Conservation (phyloP, 1,140 invertebrate species). For the Atopsyche davidsoni region DNA sequence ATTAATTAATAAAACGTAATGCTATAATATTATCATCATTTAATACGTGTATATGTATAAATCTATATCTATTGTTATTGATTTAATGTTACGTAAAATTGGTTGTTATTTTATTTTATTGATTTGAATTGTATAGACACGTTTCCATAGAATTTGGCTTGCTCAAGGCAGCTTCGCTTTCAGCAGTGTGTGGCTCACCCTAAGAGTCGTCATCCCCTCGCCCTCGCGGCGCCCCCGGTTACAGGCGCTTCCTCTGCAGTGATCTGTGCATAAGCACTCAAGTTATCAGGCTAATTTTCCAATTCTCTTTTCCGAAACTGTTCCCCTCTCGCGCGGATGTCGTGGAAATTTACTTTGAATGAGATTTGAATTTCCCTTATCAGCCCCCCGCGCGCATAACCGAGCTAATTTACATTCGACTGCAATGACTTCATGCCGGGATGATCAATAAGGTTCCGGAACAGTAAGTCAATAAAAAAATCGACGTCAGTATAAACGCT, state of each 20-base stretch:
- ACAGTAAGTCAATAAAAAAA: too few species aligned
- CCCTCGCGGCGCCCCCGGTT: conserved; percentile 6
- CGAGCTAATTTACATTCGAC: conserved; percentile 21
- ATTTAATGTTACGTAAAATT: too few species aligned
- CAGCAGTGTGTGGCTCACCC: too few species aligned
- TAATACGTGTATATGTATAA: too few species aligned
- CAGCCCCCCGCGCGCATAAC: conserved; percentile 3
- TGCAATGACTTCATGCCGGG: not conserved
- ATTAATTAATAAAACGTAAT: too few species aligned
- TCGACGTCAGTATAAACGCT: conserved; percentile 8
- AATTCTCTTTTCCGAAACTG: conserved; percentile 28
- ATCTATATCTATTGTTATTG: too few species aligned
- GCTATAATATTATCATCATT: too few species aligned
- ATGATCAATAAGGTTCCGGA: conserved; percentile 14
- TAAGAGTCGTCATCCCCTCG: too few species aligned
- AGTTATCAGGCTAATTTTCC: conserved; percentile 31
- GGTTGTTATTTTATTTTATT: too few species aligned
- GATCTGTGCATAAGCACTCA: conserved; percentile 2
- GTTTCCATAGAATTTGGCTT: too few species aligned
- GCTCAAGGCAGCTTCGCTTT: too few species aligned
- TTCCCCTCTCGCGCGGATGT: conserved; percentile 17
- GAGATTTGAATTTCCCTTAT: conserved; percentile 27
- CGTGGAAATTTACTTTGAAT: conserved; percentile 28
- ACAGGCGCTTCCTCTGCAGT: conserved; percentile 10
- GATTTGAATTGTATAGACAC: too few species aligned